phyloP scores from a whole-genome alignment of 2,888 invertebrate genomes.

The Cryptus viduatorius region DNA sequence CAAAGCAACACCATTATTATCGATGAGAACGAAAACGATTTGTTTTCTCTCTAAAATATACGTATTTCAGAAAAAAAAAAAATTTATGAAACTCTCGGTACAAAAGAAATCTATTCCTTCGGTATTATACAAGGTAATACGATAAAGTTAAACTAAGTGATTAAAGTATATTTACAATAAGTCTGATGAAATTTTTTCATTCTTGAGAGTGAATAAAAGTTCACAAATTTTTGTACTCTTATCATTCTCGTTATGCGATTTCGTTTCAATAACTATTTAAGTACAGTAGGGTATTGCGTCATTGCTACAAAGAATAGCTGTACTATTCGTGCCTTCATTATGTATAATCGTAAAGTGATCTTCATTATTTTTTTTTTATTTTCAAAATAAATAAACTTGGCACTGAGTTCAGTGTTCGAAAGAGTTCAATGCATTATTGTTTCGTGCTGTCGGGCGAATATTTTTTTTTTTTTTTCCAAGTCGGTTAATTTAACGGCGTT shows the following conservation, averaged over 20 bases:
- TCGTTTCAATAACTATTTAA: background rate
- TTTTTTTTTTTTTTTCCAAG: background rate
- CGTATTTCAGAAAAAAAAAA: background rate
- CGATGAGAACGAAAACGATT: constrained; percentile 59
- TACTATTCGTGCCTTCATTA: constrained; percentile 14
- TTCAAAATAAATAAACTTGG: background rate
- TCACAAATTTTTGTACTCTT: background rate
- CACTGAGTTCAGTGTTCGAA: background rate
- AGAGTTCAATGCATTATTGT: background rate
- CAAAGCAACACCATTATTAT: constrained; percentile 51
- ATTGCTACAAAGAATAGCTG: background rate
- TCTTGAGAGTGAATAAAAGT: too few species aligned
- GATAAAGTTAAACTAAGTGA: background rate
- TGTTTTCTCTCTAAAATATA: constrained; percentile 40
- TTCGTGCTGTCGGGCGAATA: background rate
- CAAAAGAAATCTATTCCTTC: constrained; percentile 51
- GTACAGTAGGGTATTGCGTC: background rate
- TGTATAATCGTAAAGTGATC: background rate
- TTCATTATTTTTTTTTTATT: constrained; percentile 3
- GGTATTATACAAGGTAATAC: constrained; percentile 14
- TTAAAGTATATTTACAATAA: background rate
- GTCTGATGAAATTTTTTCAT: background rate
- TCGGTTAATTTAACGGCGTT: background rate
- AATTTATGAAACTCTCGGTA: constrained; percentile 7
- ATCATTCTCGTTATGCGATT: background rate